Base-by-base conservation (phyloP, 2,113 vertebrate genomes). In the Phrynocephalus versicolor region DNA sequence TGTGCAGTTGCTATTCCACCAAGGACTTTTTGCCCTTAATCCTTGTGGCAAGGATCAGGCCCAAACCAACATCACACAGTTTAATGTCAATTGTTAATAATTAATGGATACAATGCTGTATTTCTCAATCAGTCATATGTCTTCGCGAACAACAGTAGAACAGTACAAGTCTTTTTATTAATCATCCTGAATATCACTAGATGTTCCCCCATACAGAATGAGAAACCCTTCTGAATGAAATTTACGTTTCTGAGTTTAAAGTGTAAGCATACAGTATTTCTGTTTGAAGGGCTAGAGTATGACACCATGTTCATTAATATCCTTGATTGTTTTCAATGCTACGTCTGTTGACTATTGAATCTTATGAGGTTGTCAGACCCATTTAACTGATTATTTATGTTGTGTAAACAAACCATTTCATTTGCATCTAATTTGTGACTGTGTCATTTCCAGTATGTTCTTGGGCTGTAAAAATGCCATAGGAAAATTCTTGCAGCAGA, bases 301-400 rank as follows among this genome's bases (percentile, higher is more conserved):
- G 82, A 30, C 35, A 85, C 77, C 70, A 86, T 62, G 82, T 58
- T 65, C 85, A 76, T 70, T 4, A n/a, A 70, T n/a, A 67, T 79
- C 79, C 81, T 60, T 86, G 57, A 74, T 87, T 67, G 78, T 86
- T 87, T n/a, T 75, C 84, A 88, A 58, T 60, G 85, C 62, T 37
- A 76, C 80, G 51, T 87, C 76, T 90, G 37, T 74, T 89, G 86
- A 67, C 80, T 41, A 41, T 90, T 89, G 88, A 88, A 75, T 64
- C 25, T 3, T 55, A 37, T 77, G 30, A 33, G 21, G 45, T 55
- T 88, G 85, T 76, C 72, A 6, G 85, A 88, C 72, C 23, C 16
- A 92, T 91, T 86, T 78, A 62, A 15, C 19, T 89, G 83, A n/a
- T 85, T 81, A 58, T 91, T 89, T 90, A 81, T 89, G 87, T 81